These are phyloP conservation scores for Drosophila recens DNA, from an alignment of 2,888 invertebrate genomes.

Conservation along the genomic window DNA sequence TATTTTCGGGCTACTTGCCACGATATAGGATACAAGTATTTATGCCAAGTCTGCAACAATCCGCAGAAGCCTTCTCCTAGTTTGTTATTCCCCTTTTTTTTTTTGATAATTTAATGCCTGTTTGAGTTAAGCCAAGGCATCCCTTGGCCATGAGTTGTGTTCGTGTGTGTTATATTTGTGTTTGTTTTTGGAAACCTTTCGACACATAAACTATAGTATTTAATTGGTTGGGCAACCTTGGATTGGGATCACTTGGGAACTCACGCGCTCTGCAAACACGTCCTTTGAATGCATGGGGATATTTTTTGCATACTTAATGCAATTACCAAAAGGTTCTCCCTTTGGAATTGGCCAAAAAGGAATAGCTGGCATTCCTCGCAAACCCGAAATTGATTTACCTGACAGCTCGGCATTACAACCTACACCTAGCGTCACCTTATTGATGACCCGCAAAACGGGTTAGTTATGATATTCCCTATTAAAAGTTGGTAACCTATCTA, in stretches of 20 bases:
- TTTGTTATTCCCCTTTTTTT: slow-evolving; percentile 37
- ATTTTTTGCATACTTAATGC: slow-evolving; percentile 77
- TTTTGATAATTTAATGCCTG: slow-evolving; percentile 76
- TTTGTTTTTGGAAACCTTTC: slow-evolving; percentile 25
- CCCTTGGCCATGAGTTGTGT: slow-evolving; percentile 54
- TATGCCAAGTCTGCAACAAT: slow-evolving; percentile 70
- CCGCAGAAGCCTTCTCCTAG: slow-evolving; percentile 31
- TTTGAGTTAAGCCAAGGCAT: slow-evolving; percentile 68
- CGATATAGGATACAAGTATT: slow-evolving; percentile 34
- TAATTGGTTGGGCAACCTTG: slow-evolving; percentile 70
- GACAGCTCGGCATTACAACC: slow-evolving; percentile 39
- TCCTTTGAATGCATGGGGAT: slow-evolving; percentile 56
- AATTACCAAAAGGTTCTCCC: slow-evolving; percentile 77
- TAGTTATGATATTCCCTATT: slow-evolving; percentile 10
- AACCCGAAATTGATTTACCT: slow-evolving; percentile 68
- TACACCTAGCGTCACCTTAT: slow-evolving; percentile 23
- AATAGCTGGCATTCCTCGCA: slow-evolving; percentile 19
- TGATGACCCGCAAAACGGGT: slow-evolving; percentile 42
- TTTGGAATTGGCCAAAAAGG: slow-evolving; percentile 46
- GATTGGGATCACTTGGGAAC: slow-evolving; percentile 35
- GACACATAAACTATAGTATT: slow-evolving; percentile 72
- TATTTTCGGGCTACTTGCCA: slow-evolving; percentile 53
- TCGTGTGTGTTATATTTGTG: slow-evolving; percentile 3
- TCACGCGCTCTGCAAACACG: slow-evolving; percentile 46
- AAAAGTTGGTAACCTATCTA: too few species aligned